A percentile compares a stretch with the other conserved stretches of the same genome.
These are phyloP conservation scores for Argopecten irradians DNA, from an alignment of 1,140 invertebrate genomes.

Conservation along the genomic window DNA sequence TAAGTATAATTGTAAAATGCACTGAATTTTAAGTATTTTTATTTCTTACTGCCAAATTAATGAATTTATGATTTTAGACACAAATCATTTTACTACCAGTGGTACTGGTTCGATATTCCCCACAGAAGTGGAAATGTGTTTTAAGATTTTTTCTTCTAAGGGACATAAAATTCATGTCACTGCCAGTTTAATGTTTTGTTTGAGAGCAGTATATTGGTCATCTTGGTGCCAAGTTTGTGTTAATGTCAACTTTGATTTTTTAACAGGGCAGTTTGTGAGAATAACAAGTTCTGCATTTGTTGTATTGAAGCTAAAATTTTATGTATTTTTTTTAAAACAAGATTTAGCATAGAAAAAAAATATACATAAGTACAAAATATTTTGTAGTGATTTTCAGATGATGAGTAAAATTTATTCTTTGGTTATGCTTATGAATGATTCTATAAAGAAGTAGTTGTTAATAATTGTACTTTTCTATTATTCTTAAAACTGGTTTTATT, in stretches of 20 bases:
- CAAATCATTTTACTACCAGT: not conserved
- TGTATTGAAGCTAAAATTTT: not conserved
- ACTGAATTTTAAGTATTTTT: not conserved
- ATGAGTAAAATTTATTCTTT: not conserved
- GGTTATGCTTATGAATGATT: not conserved
- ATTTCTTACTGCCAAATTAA: not conserved
- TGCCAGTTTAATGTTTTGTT: not conserved
- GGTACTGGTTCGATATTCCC: not conserved
- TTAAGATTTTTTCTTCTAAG: not conserved
- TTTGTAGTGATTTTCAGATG: not conserved
- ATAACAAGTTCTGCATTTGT: not conserved
- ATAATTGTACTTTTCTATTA: not conserved
- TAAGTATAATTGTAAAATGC: not conserved
- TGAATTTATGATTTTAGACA: not conserved
- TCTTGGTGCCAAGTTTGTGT: conserved; percentile 15
- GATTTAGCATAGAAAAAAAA: not conserved
- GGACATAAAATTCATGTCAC: not conserved
- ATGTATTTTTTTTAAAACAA: not conserved
- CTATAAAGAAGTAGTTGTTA: not conserved
- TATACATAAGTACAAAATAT: not conserved
- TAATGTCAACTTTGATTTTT: not conserved
- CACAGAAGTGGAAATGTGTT: not conserved
- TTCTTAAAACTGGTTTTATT: not conserved
- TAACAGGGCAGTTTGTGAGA: not conserved
- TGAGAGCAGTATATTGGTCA: not conserved